Evolutionary conservation across 2,797 vertebrate species (phyloP), one percentile per base, ranked within the genome.

Genomic region (Nyctibius grandis): DNA sequence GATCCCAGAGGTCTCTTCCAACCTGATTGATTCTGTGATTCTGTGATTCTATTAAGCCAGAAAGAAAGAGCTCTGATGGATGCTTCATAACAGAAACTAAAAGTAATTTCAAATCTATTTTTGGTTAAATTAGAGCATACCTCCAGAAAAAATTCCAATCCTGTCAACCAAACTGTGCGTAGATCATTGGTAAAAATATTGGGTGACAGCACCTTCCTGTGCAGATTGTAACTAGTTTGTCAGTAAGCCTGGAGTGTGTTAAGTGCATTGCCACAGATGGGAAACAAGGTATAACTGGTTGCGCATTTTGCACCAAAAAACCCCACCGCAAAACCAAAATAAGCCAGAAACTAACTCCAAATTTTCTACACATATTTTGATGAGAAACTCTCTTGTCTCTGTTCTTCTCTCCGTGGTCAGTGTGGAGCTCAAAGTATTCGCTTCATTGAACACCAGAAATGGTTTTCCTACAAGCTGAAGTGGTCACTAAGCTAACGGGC

Each of bases 321-420:
- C 2, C 10, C 15, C 42, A 34, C 0, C 4, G 5, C 22, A 23
- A 47, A 34, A 1, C 8, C 8, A 23, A 67, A 61, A 28, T 17
- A 38, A 59, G 18, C 21, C 7, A 54, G 33, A 74, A 90, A 59
- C 29, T 28, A 61, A 17, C 12, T 77, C 15, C 7, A 33, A 16
- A 17, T 73, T 76, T 88, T 79, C 31, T 34, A 16, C 14, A 29
- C 3, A 1, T 47, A 28, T 64, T 72, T 74, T 72, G 9, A 31
- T 40, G 36, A 47, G n/a, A 68, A 79, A 42, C 15, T 17, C 15
- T 7, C 15, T 75, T 36, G 10, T 29, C 9, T 45, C 29, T 45
- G 19, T 11, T 29, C 13, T 65, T 78, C 56, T 89, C 17, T 25
- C 22, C 48, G 0, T 18, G 5, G 7, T 86, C 22, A 50, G 6